A percentile compares a stretch with the other conserved stretches of the same genome.
phyloP scores from a whole-genome alignment of 1,140 invertebrate species.

The Trachymyrmex cornetzi region DNA sequence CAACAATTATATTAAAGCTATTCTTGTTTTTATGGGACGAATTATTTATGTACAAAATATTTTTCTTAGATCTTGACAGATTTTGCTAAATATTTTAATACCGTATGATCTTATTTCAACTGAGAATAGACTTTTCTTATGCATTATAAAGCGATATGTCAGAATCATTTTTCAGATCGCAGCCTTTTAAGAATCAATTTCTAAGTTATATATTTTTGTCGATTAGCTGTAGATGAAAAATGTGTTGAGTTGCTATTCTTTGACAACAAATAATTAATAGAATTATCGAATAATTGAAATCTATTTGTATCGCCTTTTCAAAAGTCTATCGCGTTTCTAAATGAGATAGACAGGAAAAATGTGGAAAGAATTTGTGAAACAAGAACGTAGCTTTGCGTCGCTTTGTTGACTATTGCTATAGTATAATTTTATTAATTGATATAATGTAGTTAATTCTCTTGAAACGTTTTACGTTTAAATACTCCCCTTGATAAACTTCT shows the following conservation, averaged over 20 bases:
- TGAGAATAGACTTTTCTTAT: neutral
- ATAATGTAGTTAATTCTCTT: neutral
- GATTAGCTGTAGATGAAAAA: slow-evolving; percentile 8
- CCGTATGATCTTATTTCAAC: neutral
- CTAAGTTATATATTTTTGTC: slow-evolving; percentile 3
- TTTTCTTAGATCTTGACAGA: neutral
- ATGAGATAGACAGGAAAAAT: neutral
- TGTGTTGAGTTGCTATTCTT: neutral
- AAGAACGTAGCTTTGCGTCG: neutral
- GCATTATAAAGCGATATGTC: neutral
- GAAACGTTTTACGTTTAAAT: slow-evolving; percentile 8
- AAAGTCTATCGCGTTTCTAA: slow-evolving; percentile 34
- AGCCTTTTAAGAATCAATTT: neutral
- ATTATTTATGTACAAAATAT: too few relatives aligned
- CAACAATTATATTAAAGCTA: neutral
- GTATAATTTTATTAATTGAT: slow-evolving; percentile 38
- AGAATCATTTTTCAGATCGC: neutral
- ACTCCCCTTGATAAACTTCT: neutral
- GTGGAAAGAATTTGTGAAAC: neutral
- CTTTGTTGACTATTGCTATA: slow-evolving; percentile 1
- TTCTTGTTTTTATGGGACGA: neutral
- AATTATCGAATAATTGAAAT: slow-evolving; percentile 35
- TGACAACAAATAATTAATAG: slow-evolving; percentile 12
- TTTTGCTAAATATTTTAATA: neutral
- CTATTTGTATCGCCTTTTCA: neutral